These are phyloP conservation scores for Pseudeuparius sepicola DNA, from an alignment of 2,888 invertebrate genomes.

Conservation along the genomic window DNA sequence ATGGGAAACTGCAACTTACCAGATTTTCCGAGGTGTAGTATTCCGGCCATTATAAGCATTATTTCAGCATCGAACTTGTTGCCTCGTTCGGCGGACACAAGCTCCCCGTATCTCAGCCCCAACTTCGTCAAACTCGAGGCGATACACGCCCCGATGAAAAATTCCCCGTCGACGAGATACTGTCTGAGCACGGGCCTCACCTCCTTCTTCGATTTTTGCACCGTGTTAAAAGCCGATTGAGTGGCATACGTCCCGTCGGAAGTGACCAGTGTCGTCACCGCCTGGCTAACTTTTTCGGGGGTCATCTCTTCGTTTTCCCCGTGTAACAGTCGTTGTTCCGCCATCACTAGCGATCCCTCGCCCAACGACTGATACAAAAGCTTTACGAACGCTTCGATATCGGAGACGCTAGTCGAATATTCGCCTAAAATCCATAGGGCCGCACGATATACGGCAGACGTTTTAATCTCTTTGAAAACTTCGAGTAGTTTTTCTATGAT, in stretches of 20 bases:
- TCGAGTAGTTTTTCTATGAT: constrained; percentile 78
- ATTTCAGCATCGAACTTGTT: constrained; percentile 66
- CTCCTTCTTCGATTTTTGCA: constrained; percentile 53
- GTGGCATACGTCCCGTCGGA: constrained; percentile 99
- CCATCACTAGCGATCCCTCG: constrained; percentile 54
- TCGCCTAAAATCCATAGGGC: constrained; percentile 98
- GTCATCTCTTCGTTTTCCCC: constrained; percentile 53
- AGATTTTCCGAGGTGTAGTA: constrained; percentile 78
- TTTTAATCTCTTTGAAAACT: constrained; percentile 75
- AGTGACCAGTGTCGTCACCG: constrained; percentile 64
- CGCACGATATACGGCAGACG: constrained; percentile 85
- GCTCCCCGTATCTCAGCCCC: constrained; percentile 58
- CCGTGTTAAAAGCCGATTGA: constrained; percentile 90
- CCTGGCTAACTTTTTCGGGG: constrained; percentile 23
- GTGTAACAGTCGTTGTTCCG: constrained; percentile 60
- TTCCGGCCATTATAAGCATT: constrained; percentile 79
- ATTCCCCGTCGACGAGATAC: constrained; percentile 89
- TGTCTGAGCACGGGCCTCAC: constrained; percentile 72
- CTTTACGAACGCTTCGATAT: constrained; percentile 71
- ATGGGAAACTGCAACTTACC: constrained; percentile 34
- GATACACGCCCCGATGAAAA: constrained; percentile 88
- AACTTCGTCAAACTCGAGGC: constrained; percentile 88
- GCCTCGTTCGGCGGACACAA: constrained; percentile 36
- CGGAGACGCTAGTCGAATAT: constrained; percentile 70
- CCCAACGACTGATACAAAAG: constrained; percentile 57